These are phyloP conservation scores for Tridacna gigas DNA, from an alignment of 2,888 invertebrate genomes.

Conservation along the genomic window DNA sequence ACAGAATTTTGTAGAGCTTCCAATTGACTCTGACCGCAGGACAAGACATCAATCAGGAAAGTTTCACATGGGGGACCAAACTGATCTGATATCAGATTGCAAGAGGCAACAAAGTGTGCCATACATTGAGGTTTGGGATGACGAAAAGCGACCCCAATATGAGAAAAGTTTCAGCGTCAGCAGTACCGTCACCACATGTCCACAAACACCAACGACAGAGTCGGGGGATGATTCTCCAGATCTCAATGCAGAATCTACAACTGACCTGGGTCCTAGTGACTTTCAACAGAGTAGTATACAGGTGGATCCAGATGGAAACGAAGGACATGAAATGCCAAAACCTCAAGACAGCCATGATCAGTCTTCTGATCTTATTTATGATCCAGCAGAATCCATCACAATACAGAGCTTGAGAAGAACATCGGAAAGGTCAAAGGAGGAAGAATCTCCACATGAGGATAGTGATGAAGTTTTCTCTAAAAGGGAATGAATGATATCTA, in stretches of 20 bases:
- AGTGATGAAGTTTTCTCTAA: background rate
- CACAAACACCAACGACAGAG: background rate
- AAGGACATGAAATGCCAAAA: background rate
- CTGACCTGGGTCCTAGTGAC: background rate
- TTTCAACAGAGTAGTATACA: background rate
- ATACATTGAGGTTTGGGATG: background rate
- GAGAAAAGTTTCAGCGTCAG: slow-evolving; percentile 1
- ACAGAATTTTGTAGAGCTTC: background rate
- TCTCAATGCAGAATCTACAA: background rate
- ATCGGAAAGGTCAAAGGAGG: background rate
- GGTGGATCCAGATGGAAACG: background rate
- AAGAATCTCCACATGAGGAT: background rate
- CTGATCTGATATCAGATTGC: background rate
- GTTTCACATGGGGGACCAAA: background rate
- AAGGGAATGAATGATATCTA: background rate
- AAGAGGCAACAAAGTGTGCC: background rate
- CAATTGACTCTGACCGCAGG: too few relatives aligned
- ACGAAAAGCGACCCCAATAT: background rate
- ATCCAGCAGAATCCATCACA: background rate
- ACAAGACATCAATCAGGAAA: background rate
- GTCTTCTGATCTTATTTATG: too few relatives aligned
- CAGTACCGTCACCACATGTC: background rate
- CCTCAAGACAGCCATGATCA: background rate
- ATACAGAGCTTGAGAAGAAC: background rate
- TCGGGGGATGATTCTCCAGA: background rate